Base-by-base conservation (phyloP, 1,140 invertebrate genomes). In the Drosophila kepulauana region DNA sequence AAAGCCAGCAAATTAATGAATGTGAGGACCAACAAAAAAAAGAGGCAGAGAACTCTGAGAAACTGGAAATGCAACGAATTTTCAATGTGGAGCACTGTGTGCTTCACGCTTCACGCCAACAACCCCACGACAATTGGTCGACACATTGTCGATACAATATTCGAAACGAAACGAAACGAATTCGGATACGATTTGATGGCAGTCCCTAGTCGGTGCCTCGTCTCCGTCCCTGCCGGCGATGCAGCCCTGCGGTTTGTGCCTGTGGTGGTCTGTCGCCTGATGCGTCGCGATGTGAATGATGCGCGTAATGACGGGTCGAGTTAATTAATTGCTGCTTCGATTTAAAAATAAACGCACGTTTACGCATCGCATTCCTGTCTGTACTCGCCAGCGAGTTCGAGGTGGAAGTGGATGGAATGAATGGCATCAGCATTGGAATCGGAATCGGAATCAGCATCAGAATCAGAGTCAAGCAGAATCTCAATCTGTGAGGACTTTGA, bases 281-380 rank as follows among this genome's bases (percentile, higher is more conserved):
- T 88, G 81, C 81, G 78, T 68, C 56, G 82, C 85, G 68, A 89
- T 89, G 82, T 70, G 85, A 88, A 80, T 80, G 86, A 88, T 85
- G 85, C 85, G 85, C 86, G 85, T 88, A 88, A 88, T 88, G 85
- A 88, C 85, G 85, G 85, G 74, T 85, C 78, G 85, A 88, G 85
- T 88, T 88, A 88, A 88, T 88, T 88, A 88, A 88, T 88, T 88
- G 85, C 85, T 89, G 85, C 81, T 73, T 88, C 78, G 85, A 85
- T 89, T 88, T 88, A 90, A 88, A 88, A 88, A 88, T 88, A 88
- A 89, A 85, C 78, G 62, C 85, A 88, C 85, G 85, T 88, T 88
- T 81, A 68, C 65, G 64, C 75, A 64, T 52, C 86, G 81, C 86
- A 89, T 88, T 88, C 85, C 81, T 76, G 85, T 59, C 81, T 78